Evolutionary conservation across 2,797 vertebrate species (phyloP).

Genomic region (Microctenopoma steveboyesi): DNA sequence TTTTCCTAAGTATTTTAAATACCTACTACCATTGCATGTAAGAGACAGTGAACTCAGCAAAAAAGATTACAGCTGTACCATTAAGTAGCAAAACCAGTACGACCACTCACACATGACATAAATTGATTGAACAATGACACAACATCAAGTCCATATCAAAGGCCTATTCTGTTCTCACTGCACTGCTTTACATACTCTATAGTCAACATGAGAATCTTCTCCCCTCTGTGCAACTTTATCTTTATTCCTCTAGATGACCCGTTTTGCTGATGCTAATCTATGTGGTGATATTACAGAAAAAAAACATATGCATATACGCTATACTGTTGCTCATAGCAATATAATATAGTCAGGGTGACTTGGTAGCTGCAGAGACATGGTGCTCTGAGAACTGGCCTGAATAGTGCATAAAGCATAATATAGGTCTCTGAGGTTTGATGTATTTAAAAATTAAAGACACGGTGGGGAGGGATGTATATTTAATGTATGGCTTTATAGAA

Average conservation of each 20-base stretch:
- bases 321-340: background rate
- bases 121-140: too few species aligned
- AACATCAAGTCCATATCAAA: too few species aligned
- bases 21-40: too few species aligned
- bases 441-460: constrained; percentile 11
- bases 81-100: too few species aligned
- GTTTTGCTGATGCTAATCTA: constrained; percentile 1
- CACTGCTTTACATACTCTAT: background rate
- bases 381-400: constrained; percentile 18
- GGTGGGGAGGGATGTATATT: constrained; percentile 4
- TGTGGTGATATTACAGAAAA: constrained; percentile 1
- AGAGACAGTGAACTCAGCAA: too few species aligned
- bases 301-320: too few species aligned
- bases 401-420: constrained; percentile 21
- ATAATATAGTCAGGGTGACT: background rate
- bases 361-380: constrained; percentile 5
- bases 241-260: background rate
- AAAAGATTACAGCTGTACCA: too few species aligned
- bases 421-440: constrained; percentile 5
- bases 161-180: too few species aligned
- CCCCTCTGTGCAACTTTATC: background rate
- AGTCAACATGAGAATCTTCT: background rate
- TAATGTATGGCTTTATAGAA: background rate
- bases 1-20: too few species aligned
- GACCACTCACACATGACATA: too few species aligned